phyloP scores from a whole-genome alignment of 1,140 invertebrate genomes.

The Parapsyche elsis region DNA sequence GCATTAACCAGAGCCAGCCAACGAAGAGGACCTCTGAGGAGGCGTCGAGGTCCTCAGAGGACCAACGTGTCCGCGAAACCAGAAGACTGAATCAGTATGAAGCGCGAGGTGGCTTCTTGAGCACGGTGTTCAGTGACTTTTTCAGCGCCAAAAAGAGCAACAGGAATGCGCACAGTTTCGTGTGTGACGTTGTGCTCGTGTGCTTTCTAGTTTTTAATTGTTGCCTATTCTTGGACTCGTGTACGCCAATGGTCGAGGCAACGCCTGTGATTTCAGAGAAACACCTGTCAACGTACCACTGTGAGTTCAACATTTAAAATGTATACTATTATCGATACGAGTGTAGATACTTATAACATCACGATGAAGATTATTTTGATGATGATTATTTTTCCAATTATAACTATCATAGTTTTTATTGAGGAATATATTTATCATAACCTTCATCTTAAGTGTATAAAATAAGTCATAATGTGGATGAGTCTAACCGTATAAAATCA shows the following conservation, averaged over 20 bases:
- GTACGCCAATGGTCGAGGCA: slow-evolving; percentile 33
- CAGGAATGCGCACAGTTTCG: slow-evolving; percentile 27
- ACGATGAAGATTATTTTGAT: too few relatives aligned
- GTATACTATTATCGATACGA: neutral
- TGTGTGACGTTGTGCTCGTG: slow-evolving; percentile 30
- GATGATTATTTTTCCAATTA: too few relatives aligned
- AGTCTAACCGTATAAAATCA: too few relatives aligned
- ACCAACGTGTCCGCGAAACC: neutral
- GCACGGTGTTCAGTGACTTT: slow-evolving; percentile 44
- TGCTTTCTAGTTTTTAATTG: slow-evolving; percentile 42
- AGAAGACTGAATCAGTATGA: slow-evolving; percentile 28
- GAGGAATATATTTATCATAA: too few relatives aligned
- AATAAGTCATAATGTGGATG: too few relatives aligned
- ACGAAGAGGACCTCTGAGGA: neutral
- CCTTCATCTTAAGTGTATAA: too few relatives aligned
- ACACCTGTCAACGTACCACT: slow-evolving; percentile 46
- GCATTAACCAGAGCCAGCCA: neutral
- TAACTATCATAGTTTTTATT: too few relatives aligned
- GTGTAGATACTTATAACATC: neutral
- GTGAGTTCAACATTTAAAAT: slow-evolving; percentile 40
- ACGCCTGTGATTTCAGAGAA: slow-evolving; percentile 39
- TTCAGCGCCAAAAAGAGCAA: slow-evolving; percentile 41
- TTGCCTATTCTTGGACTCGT: slow-evolving; percentile 11
- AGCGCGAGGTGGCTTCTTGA: slow-evolving; percentile 18
- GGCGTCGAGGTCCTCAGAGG: neutral